phyloP scores from a whole-genome alignment of 30 jellyfish, hydroid and myxozoan species.

The Aurelia aurita complex sp. Pacific region DNA sequence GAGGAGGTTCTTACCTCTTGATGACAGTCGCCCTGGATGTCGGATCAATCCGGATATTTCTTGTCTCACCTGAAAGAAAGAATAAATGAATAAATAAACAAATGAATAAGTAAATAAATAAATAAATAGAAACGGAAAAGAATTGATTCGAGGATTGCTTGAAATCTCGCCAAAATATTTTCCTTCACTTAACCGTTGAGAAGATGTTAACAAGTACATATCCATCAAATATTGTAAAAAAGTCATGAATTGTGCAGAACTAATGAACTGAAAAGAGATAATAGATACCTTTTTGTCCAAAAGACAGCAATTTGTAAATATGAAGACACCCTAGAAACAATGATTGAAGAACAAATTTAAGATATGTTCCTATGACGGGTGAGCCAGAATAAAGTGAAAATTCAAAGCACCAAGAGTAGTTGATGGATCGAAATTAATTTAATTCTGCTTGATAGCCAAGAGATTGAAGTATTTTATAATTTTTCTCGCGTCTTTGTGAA shows the following conservation, averaged over 20 bases:
- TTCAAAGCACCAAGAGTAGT: no score
- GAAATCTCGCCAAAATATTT: not conserved
- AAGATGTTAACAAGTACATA: no score
- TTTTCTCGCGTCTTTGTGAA: no score
- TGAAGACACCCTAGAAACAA: constrained; percentile 23
- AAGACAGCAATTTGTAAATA: constrained; percentile 21
- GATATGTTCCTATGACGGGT: no score
- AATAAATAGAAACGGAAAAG: not conserved
- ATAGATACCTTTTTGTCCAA: constrained; percentile 36
- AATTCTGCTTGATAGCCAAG: no score
- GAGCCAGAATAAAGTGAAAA: no score
- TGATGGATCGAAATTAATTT: no score
- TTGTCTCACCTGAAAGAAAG: constrained; percentile 12
- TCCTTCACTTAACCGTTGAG: not conserved
- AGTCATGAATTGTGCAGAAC: no score
- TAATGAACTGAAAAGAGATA: no score
- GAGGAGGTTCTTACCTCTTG: constrained; percentile 10
- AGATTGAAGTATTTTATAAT: no score
- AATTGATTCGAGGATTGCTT: not conserved
- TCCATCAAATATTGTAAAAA: no score
- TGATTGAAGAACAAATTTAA: not conserved
- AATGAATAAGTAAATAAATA: not conserved
- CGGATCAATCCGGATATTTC: constrained; percentile 26
- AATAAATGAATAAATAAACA: not conserved
- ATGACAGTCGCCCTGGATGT: constrained; percentile 24